phyloP scores from a whole-genome alignment of 2,888 invertebrate species.

The Zygaena filipendulae region DNA sequence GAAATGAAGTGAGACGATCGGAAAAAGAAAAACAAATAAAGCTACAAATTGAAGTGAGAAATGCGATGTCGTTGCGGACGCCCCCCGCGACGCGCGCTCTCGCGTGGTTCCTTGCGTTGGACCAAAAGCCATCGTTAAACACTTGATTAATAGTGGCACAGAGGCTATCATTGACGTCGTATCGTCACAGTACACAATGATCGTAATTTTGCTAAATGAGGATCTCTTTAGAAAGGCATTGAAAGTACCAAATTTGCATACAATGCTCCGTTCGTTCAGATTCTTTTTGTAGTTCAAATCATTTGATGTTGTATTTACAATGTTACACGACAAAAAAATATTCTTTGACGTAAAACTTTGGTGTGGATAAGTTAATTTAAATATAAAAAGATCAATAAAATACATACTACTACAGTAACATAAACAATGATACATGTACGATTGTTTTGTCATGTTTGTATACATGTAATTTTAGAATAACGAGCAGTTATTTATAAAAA shows the following conservation, averaged over 20 bases:
- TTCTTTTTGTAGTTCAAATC: too few relatives aligned
- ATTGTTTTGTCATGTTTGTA: too few relatives aligned
- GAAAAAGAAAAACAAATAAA: constrained; percentile 49
- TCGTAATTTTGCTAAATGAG: constrained; percentile 52
- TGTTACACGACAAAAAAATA: too few relatives aligned
- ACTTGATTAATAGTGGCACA: constrained; percentile 49
- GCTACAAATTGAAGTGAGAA: constrained; percentile 62
- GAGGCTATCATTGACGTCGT: constrained; percentile 40
- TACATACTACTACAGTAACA: too few relatives aligned
- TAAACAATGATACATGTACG: too few relatives aligned
- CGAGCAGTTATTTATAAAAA: too few relatives aligned
- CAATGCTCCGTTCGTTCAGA: too few relatives aligned
- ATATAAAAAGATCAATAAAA: too few relatives aligned
- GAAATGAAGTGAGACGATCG: constrained; percentile 52
- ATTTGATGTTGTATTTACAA: too few relatives aligned
- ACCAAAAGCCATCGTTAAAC: constrained; percentile 29
- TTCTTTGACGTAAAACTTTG: too few relatives aligned
- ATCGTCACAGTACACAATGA: constrained; percentile 29
- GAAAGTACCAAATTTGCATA: constrained; percentile 52
- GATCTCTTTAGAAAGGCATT: constrained; percentile 33
- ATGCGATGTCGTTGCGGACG: constrained; percentile 47
- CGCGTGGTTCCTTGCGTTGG: constrained; percentile 20
- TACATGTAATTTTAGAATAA: too few relatives aligned
- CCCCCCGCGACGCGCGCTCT: constrained; percentile 42
- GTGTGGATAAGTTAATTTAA: too few relatives aligned